Evolutionary conservation across 64 coral and sea anemone species (phyloP).

Genomic region (Stichodactyla mertensii): DNA sequence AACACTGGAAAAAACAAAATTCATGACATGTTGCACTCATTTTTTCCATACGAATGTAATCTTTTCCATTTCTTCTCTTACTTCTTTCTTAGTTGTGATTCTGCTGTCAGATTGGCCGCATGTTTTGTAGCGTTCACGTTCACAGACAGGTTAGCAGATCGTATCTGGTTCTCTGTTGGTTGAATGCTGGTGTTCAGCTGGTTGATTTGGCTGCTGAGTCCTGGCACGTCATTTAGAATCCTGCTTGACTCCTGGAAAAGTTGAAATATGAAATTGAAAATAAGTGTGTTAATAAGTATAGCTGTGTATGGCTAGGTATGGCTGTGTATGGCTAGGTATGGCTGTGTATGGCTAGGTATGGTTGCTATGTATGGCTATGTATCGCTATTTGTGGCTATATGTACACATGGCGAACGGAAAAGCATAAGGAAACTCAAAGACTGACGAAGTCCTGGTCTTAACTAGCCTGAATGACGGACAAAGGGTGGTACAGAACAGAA

Average conservation of each 20-base stretch:
- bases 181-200: neutral
- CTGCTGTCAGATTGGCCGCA: slow-evolving; percentile 50
- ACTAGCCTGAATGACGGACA: neutral
- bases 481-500: no score
- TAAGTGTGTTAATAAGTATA: no score
- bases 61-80: neutral
- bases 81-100: slow-evolving; percentile 29
- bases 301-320: no score
- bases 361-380: no score
- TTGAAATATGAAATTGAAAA: neutral
- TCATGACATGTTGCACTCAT: neutral
- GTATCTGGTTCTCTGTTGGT: neutral
- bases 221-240: neutral
- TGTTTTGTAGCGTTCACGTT: slow-evolving; percentile 40
- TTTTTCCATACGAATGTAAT: neutral
- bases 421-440: neutral
- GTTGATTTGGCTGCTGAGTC: neutral
- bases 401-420: neutral
- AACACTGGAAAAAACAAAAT: slow-evolving; percentile 22
- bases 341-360: no score
- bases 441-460: neutral
- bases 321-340: no score
- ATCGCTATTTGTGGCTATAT: no score
- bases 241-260: slow-evolving; percentile 15
- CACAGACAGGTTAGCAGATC: slow-evolving; percentile 41